A percentile compares a stretch with the other conserved stretches of the same genome.
Conservation (phyloP, 2,888 invertebrate genomes). For the Liopterus haemorrhoidalis region DNA sequence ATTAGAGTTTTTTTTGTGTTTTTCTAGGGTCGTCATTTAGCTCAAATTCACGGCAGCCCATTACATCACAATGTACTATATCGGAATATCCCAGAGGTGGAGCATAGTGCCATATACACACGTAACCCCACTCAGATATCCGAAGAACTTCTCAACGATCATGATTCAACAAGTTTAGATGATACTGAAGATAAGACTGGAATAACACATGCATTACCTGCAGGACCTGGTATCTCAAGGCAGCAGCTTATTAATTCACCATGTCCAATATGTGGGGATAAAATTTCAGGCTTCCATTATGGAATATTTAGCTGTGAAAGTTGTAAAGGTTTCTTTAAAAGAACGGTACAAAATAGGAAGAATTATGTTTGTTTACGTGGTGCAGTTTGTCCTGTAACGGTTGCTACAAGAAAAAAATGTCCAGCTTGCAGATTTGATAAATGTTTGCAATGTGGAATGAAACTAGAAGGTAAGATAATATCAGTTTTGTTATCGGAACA, state of each 20-base stretch:
- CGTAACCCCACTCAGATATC: conserved; percentile 36
- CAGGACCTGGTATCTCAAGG: conserved; percentile 73
- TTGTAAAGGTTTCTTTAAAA: conserved; percentile 96
- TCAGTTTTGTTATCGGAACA: too few relatives aligned
- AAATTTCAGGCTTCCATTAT: conserved; percentile 95
- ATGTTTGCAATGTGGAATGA: conserved; percentile 94
- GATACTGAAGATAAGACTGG: conserved; percentile 49
- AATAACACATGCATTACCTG: conserved; percentile 48
- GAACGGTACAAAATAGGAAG: conserved; percentile 97
- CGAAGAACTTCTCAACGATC: conserved; percentile 44
- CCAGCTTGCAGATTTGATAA: conserved; percentile 96
- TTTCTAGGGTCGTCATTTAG: conserved; percentile 50
- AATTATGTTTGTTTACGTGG: conserved; percentile 91
- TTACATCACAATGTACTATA: conserved; percentile 53
- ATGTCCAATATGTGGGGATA: conserved; percentile 92
- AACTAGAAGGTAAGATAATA: conserved; percentile 68
- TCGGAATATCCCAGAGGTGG: conserved; percentile 48
- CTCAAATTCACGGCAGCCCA: conserved; percentile 47
- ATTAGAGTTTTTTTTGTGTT: conserved; percentile 14
- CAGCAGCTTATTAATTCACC: conserved; percentile 89
- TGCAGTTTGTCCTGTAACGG: conserved; percentile 85
- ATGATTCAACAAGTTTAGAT: conserved; percentile 43
- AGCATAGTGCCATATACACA: conserved; percentile 25
- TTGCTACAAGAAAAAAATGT: conserved; percentile 91
- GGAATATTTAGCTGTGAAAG: conserved; percentile 97